Evolutionary conservation across 2,113 vertebrate genomes (phyloP).

Genomic region (Salvelinus namaycush): DNA sequence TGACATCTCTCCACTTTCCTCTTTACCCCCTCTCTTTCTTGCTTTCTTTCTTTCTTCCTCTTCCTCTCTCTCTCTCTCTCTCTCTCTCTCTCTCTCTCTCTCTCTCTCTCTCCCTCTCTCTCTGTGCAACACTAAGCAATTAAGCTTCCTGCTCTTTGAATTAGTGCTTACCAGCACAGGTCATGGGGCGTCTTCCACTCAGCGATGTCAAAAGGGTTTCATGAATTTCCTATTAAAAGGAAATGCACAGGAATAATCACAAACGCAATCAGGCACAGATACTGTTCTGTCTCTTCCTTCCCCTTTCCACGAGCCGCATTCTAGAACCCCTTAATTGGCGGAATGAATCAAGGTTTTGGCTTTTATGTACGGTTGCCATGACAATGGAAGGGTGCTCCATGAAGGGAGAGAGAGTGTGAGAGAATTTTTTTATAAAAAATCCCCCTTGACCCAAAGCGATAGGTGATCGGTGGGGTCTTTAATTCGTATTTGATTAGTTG

Average conservation of each 20-base stretch:
- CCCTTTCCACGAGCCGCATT: conserved; percentile 15
- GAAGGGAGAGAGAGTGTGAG: not conserved
- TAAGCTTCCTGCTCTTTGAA: conserved; percentile 44
- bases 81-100: not conserved
- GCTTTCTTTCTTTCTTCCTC: no score
- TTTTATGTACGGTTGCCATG: conserved; percentile 29
- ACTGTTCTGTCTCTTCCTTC: conserved; percentile 22
- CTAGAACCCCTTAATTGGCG: conserved; percentile 14
- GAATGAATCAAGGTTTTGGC: conserved; percentile 26
- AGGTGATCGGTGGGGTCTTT: conserved; percentile 30
- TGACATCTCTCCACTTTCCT: conserved; percentile 37
- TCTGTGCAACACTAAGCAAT: conserved; percentile 38
- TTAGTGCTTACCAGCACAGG: conserved; percentile 40
- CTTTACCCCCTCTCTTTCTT: not conserved
- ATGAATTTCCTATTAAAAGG: conserved; percentile 41
- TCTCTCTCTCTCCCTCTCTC: conserved; percentile 23
- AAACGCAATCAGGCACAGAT: conserved; percentile 37
- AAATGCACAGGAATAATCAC: conserved; percentile 24
- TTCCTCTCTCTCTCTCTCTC: no score
- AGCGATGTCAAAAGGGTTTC: conserved; percentile 45
- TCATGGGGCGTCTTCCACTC: conserved; percentile 40
- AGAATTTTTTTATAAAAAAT: not conserved
- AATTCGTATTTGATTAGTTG: conserved; percentile 54
- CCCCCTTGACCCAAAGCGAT: conserved; percentile 7
- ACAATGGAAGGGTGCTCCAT: not conserved